Base-by-base conservation (phyloP, 2,888 invertebrate species). In the Lacanobia wlatinum region DNA sequence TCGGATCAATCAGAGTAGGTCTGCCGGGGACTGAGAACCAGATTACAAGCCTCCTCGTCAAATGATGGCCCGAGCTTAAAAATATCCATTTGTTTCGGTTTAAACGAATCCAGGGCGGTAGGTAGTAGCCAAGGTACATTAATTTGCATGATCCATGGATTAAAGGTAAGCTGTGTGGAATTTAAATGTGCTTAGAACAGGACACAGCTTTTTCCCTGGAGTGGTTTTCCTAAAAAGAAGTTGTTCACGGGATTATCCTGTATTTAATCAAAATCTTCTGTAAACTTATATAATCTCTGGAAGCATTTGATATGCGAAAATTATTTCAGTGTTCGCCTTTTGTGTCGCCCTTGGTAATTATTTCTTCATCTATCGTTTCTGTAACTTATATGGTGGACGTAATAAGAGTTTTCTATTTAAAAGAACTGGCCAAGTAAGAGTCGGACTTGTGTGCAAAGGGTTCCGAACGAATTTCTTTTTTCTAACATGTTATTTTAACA, bases 61-160 rank as follows among this genome's bases (percentile, higher is more conserved):
- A 65, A 73, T 65, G 43, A 59, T 55, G 38, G 53, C 12, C 65
- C 16, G 10, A 28, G n/a, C 75, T 71, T 65, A 43, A 64, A 79
- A 70, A 59, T 79, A 55, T 34, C 69, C 66, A 84, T 85, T 84
- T 84, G 63, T 79, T 75, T 70, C 53, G 79, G 71, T 66, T 81
- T 78, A 67, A 69, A 58, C 40, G 14, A 73, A 81, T 64, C 50
- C 53, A 8, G 52, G 23, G 52, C 4, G 18, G 23, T 34, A 23
- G n/a, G 40, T 53, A 48, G n/a, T 28, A 4, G 43, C 34, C 3
- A 40, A 69, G 40, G 52, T 73, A 69, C 53, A 58, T 78, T 82
- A 43, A 83, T 83, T 64, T 69, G 38, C 62, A 73, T 73, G 34
- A 69, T 63, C 50, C 21, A 0, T 1, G 67, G 56, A 73, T 78